Percentiles rank a stretch among this genome's conserved stretches.
Evolutionary conservation across 2,113 vertebrate species (phyloP).

Genomic region (Ctenomys sociabilis): DNA sequence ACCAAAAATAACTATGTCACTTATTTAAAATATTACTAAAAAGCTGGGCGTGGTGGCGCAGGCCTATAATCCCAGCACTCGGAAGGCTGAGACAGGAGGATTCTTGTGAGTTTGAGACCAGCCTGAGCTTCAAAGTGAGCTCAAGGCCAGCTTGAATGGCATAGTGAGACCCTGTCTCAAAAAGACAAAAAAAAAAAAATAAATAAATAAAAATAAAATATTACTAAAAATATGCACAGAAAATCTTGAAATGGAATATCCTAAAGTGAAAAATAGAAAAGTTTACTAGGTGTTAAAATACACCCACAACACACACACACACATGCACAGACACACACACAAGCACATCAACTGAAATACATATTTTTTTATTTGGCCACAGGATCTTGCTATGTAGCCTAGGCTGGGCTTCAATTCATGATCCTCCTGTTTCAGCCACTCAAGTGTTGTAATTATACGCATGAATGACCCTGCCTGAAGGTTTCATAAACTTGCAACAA

Average conservation of each 20-base stretch:
- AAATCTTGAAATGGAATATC: conserved; percentile 27
- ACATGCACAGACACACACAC: not conserved
- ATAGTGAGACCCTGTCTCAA: no score
- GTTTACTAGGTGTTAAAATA: not conserved
- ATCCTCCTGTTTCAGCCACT: not conserved
- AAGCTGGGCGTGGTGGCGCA: no score
- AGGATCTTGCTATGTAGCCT: not conserved
- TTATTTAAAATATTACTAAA: conserved; percentile 34
- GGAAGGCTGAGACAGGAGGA: no score
- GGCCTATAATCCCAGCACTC: no score
- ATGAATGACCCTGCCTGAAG: not conserved
- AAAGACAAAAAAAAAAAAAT: no score
- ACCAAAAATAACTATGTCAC: conserved; percentile 24
- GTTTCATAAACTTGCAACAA: conserved; percentile 7
- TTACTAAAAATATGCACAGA: conserved; percentile 14
- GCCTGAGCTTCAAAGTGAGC: no score
- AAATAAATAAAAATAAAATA: no score
- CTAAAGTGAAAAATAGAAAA: conserved; percentile 31
- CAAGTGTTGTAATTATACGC: not conserved
- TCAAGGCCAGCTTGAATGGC: no score
- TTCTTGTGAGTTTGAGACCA: no score
- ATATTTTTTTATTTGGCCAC: not conserved
- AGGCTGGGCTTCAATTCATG: not conserved
- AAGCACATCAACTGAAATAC: not conserved
- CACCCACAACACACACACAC: not conserved